These are phyloP conservation scores for Orientallactaga sibirica DNA, from an alignment of 2,797 vertebrate genomes.

Conservation along the genomic window DNA sequence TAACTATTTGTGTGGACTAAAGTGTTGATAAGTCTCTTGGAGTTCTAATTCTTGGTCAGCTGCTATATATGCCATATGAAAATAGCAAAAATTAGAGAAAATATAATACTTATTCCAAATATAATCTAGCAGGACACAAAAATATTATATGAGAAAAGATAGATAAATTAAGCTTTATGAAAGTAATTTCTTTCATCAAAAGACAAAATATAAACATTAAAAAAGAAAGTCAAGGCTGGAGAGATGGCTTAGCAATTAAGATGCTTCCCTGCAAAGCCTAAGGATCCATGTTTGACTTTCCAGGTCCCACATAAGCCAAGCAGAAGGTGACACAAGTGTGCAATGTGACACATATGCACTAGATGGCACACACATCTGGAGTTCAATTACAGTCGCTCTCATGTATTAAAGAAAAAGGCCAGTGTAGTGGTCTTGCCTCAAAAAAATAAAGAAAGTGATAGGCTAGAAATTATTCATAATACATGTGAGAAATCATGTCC, in stretches of 20 bases:
- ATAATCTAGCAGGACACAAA: neutral
- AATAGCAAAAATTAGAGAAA: neutral
- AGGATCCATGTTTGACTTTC: too few species aligned
- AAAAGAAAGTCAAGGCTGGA: neutral
- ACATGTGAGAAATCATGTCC: neutral
- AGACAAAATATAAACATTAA: neutral
- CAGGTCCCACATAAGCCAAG: too few species aligned
- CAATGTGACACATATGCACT: too few species aligned
- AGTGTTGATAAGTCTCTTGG: neutral
- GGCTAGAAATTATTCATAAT: neutral
- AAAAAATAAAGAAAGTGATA: neutral
- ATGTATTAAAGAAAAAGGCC: too few species aligned
- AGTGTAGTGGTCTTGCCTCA: too few species aligned
- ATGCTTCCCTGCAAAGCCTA: too few species aligned
- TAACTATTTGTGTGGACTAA: neutral
- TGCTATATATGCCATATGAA: neutral
- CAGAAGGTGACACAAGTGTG: too few species aligned
- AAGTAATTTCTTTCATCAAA: neutral
- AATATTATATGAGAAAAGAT: neutral
- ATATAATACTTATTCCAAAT: neutral
- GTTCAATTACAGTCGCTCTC: too few species aligned
- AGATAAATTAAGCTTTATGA: neutral
- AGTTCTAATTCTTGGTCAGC: neutral
- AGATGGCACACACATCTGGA: too few species aligned
- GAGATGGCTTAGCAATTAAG: too few species aligned